phyloP scores from a whole-genome alignment of 2,888 invertebrate species.

The Ormyrus rosae region DNA sequence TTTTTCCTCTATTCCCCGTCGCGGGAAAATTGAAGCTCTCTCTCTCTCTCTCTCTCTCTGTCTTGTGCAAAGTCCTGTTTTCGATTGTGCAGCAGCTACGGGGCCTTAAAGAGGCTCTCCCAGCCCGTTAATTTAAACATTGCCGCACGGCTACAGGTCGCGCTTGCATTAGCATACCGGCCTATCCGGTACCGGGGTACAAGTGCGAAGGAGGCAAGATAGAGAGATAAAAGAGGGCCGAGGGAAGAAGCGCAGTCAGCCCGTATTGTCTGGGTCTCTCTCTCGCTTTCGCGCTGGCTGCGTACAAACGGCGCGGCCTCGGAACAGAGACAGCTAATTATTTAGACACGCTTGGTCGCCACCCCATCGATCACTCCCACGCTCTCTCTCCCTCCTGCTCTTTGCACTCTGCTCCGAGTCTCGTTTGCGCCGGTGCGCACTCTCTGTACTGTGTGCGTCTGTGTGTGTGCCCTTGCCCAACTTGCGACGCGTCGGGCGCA shows the following conservation, averaged over 20 bases:
- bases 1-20: not conserved
- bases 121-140: slow-evolving; percentile 47
- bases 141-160: slow-evolving; percentile 40
- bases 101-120: not conserved
- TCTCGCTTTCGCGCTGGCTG: slow-evolving; percentile 68
- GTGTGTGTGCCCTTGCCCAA: too few species aligned
- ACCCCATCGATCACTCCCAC: slow-evolving; percentile 73
- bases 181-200: slow-evolving; percentile 35
- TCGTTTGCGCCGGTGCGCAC: too few species aligned
- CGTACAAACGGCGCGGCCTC: slow-evolving; percentile 73
- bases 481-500: too few species aligned
- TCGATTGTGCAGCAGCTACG: too few species aligned
- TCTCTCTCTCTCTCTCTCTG: slow-evolving; percentile 12
- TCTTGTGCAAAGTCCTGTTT: not conserved
- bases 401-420: not conserved
- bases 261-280: slow-evolving; percentile 42
- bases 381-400: slow-evolving; percentile 47
- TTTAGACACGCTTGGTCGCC: slow-evolving; percentile 75
- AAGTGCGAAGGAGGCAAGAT: slow-evolving; percentile 39
- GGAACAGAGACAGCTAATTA: slow-evolving; percentile 75
- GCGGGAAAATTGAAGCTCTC: not conserved
- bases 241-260: slow-evolving; percentile 30
- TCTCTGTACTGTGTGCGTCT: too few species aligned
- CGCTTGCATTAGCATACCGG: slow-evolving; percentile 50
- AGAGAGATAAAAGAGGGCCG: slow-evolving; percentile 40